phyloP scores from a whole-genome alignment of 2,113 vertebrate genomes.

The Morone chrysops region DNA sequence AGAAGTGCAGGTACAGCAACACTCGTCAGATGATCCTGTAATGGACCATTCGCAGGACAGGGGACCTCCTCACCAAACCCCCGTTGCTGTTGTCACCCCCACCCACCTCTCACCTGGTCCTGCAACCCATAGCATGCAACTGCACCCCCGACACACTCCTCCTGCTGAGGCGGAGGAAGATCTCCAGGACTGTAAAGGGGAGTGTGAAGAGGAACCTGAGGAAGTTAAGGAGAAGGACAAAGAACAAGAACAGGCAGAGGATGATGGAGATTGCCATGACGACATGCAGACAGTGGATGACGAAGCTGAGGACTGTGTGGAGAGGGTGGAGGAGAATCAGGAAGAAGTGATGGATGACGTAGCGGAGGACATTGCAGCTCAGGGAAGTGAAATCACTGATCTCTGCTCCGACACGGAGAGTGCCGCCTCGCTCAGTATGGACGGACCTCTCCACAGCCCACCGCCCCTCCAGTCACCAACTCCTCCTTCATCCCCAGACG shows the following conservation, averaged over 20 bases:
- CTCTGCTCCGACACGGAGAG: conserved; percentile 81
- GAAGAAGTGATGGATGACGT: conserved; percentile 44
- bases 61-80: conserved; percentile 64
- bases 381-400: conserved; percentile 67
- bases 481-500: conserved; percentile 74
- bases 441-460: conserved; percentile 80
- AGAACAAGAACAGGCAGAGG: conserved; percentile 32
- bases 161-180: conserved; percentile 46
- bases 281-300: not conserved
- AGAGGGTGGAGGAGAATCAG: conserved; percentile 51
- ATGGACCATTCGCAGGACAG: conserved; percentile 49
- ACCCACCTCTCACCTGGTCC: conserved; percentile 44
- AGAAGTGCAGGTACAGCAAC: conserved; percentile 23
- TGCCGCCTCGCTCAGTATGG: conserved; percentile 80
- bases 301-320: conserved; percentile 21
- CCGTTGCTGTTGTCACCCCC: conserved; percentile 50
- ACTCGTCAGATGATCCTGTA: conserved; percentile 14
- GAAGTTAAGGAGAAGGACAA: conserved; percentile 35
- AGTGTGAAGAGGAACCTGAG: conserved; percentile 15
- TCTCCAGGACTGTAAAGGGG: conserved; percentile 36
- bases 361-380: conserved; percentile 56
- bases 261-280: conserved; percentile 25
- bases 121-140: not conserved
- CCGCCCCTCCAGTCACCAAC: conserved; percentile 78
- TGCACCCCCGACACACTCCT: not conserved